Conservation (phyloP, 2,888 invertebrate species). For the Vesta saturnalis region DNA sequence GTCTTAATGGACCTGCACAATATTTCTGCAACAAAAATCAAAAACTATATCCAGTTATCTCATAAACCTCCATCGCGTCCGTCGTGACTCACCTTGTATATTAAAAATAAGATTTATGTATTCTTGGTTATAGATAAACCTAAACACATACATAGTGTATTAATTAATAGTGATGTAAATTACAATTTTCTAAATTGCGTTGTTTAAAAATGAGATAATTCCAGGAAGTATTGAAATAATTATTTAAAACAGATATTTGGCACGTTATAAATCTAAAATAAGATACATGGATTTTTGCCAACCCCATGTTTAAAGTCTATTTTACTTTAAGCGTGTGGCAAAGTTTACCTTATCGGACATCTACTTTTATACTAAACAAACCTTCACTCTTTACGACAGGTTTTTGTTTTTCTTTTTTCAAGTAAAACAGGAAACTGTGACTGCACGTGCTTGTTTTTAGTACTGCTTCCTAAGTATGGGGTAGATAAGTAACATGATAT, state of each 20-base stretch:
- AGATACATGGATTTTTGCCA: slow-evolving; percentile 8
- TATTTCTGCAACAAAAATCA: too few species aligned
- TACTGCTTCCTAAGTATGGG: slow-evolving; percentile 13
- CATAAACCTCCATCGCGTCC: too few species aligned
- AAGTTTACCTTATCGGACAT: slow-evolving; percentile 7
- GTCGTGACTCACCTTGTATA: too few species aligned
- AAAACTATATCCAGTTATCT: too few species aligned
- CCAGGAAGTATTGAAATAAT: slow-evolving; percentile 11
- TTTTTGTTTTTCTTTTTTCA: neutral
- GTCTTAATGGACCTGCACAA: too few species aligned
- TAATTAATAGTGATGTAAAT: too few species aligned
- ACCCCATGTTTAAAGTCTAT: neutral
- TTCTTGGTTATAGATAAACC: too few species aligned
- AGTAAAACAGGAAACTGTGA: neutral
- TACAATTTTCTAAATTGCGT: neutral
- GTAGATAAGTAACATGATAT: slow-evolving; percentile 20
- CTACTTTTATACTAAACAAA: neutral
- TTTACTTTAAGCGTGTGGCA: neutral
- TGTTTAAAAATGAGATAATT: slow-evolving; percentile 7
- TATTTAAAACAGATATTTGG: slow-evolving; percentile 4
- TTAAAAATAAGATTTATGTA: too few species aligned
- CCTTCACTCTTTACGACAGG: neutral
- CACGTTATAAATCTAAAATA: slow-evolving; percentile 4
- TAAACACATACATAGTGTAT: too few species aligned
- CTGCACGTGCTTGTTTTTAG: slow-evolving; percentile 15